Percentiles rank a stretch among this genome's conserved stretches.
Evolutionary conservation across 2,888 invertebrate species (phyloP).

Genomic region (Parelbella ahira): DNA sequence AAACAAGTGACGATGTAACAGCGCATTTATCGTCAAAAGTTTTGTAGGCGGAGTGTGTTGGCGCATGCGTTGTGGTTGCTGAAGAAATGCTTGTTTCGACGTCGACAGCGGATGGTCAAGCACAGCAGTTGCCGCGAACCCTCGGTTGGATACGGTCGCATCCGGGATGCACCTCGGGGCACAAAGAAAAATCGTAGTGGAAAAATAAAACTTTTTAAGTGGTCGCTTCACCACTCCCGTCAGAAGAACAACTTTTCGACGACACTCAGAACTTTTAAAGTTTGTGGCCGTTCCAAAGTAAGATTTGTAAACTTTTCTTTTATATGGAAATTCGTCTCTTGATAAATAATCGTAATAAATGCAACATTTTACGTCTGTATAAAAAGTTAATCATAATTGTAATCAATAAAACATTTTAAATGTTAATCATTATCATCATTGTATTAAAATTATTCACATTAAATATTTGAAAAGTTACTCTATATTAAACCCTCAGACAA

Average conservation of each 20-base stretch:
- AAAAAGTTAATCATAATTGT: too few relatives aligned
- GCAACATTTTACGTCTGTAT: too few relatives aligned
- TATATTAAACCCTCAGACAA: too few relatives aligned
- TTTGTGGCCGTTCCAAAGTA: constrained; percentile 36
- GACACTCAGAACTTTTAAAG: constrained; percentile 28
- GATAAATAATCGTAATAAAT: too few relatives aligned
- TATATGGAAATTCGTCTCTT: constrained; percentile 45
- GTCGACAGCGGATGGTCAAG: constrained; percentile 49
- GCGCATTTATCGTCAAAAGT: constrained; percentile 43
- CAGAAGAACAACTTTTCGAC: constrained; percentile 1
- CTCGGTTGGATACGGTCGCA: constrained; percentile 60
- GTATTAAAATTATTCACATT: too few relatives aligned
- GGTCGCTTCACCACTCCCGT: neutral
- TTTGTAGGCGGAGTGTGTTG: constrained; percentile 53
- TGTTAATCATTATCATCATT: too few relatives aligned
- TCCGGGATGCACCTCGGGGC: constrained; percentile 47
- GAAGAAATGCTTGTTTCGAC: constrained; percentile 67
- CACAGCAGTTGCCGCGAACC: constrained; percentile 64
- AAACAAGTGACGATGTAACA: constrained; percentile 19
- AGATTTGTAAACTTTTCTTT: constrained; percentile 35
- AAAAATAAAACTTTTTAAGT: constrained; percentile 25
- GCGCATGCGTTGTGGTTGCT: constrained; percentile 55
- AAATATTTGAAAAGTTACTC: too few relatives aligned
- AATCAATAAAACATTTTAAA: too few relatives aligned
- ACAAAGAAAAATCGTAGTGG: constrained; percentile 28